Evolutionary conservation across 2,888 invertebrate species (phyloP), one percentile per base, ranked within the genome.

Genomic region (Tyria jacobaeae): DNA sequence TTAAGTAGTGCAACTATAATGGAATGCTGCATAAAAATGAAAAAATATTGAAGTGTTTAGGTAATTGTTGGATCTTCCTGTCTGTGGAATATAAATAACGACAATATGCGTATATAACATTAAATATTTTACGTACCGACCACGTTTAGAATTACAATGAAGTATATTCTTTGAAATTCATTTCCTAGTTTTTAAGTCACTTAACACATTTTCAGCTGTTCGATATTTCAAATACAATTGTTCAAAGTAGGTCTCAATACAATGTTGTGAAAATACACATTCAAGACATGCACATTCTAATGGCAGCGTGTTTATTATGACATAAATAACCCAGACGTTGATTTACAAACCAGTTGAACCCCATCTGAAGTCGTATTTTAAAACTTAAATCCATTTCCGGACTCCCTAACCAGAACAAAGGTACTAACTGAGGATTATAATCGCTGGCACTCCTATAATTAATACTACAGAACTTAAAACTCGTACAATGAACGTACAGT

Each of bases 381-480:
- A 83, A 84, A 83, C 81, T 83, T 81, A 79, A 84, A 86, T 82
- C 82, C 77, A 80, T 81, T 85, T 82, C 81, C 81, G 76, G 80
- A 77, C 79, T 79, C 77, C 78, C 80, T 80, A 75, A 80, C 74
- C 77, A 70, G 83, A 85, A 90, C 86, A 88, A 89, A 88, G 86
- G 85, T 84, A 83, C 83, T 88, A 89, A 90, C 89, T 90, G 89
- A 87, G 85, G 83, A 81, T 83, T 82, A 88, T 89, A 88, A 90
- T 88, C 85, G 82, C 82, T 79, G 80, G 85, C 87, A 86, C 86
- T 85, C 86, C 89, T 87, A 87, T 86, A 89, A 90, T 89, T 88
- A 91, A 89, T 88, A 89, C 86, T 85, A 87, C 86, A 89, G 86
- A 88, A 90, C 90, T 90, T 87, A 88, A 90, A 89, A 85, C 84